These are phyloP conservation scores for Anoplius nigerrimus DNA, from an alignment of 2,888 invertebrate genomes.

Conservation along the genomic window DNA sequence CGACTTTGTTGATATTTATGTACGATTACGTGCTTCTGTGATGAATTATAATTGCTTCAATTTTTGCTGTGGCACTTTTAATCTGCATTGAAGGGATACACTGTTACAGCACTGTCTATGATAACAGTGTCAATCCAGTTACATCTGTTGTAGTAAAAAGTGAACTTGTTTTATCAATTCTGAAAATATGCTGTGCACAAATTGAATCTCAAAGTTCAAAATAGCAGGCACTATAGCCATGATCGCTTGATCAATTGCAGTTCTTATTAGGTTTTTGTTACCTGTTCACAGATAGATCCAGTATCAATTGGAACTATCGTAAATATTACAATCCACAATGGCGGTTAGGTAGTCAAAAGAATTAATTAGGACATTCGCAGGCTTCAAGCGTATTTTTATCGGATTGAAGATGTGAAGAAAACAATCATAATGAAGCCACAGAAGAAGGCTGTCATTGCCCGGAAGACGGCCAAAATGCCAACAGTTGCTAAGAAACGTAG, in stretches of 20 bases:
- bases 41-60: too few relatives aligned
- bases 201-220: too few relatives aligned
- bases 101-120: too few relatives aligned
- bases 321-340: conserved; percentile 58
- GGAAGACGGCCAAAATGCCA: conserved; percentile 72
- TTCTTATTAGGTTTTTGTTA: neutral
- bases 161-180: neutral
- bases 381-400: conserved; percentile 41
- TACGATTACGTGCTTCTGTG: too few relatives aligned
- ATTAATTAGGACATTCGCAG: conserved; percentile 29
- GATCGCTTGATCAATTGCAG: too few relatives aligned
- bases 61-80: too few relatives aligned
- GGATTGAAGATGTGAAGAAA: conserved; percentile 67
- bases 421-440: conserved; percentile 72
- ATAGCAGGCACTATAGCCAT: too few relatives aligned
- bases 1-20: too few relatives aligned
- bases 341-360: conserved; percentile 61
- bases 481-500: conserved; percentile 71
- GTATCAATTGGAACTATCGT: conserved; percentile 29
- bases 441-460: conserved; percentile 72
- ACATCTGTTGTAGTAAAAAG: too few relatives aligned
- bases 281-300: conserved; percentile 43
- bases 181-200: neutral
- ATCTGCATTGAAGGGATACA: too few relatives aligned
- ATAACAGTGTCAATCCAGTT: too few relatives aligned